Evolutionary conservation across 2,888 invertebrate species (phyloP).

Genomic region (Neoascia interrupta): DNA sequence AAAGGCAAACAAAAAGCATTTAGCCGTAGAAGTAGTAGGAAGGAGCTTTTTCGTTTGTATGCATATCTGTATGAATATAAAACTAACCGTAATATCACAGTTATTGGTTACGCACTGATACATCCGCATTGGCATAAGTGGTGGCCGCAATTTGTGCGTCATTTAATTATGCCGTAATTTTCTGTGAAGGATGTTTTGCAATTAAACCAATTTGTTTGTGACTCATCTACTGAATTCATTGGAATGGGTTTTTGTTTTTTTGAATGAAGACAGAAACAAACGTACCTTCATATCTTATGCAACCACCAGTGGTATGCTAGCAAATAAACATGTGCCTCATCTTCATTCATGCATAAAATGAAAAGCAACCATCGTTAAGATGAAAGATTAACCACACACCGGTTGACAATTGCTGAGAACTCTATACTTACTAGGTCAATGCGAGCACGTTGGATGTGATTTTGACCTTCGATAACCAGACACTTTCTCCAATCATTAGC

Average conservation of each 20-base stretch:
- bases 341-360: neutral
- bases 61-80: constrained; percentile 8
- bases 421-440: constrained; percentile 16
- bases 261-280: neutral
- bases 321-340: neutral
- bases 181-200: constrained; percentile 24
- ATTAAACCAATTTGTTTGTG: constrained; percentile 24
- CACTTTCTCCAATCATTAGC: constrained; percentile 53
- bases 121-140: constrained; percentile 37
- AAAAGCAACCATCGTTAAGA: neutral
- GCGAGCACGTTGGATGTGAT: constrained; percentile 8
- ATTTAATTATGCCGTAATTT: constrained; percentile 43
- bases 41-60: neutral
- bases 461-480: constrained; percentile 47
- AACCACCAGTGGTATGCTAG: neutral
- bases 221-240: constrained; percentile 11
- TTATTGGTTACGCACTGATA: constrained; percentile 15
- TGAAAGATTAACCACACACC: neutral
- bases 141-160: constrained; percentile 31
- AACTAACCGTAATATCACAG: constrained; percentile 39
- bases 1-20: constrained; percentile 2
- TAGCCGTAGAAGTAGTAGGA: neutral
- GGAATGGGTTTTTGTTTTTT: neutral
- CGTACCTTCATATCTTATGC: neutral
- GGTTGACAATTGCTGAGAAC: neutral